Percentiles rank a stretch among this genome's conserved stretches.
phyloP scores from a whole-genome alignment of 2,113 vertebrate genomes.

The Pholis gunnellus region DNA sequence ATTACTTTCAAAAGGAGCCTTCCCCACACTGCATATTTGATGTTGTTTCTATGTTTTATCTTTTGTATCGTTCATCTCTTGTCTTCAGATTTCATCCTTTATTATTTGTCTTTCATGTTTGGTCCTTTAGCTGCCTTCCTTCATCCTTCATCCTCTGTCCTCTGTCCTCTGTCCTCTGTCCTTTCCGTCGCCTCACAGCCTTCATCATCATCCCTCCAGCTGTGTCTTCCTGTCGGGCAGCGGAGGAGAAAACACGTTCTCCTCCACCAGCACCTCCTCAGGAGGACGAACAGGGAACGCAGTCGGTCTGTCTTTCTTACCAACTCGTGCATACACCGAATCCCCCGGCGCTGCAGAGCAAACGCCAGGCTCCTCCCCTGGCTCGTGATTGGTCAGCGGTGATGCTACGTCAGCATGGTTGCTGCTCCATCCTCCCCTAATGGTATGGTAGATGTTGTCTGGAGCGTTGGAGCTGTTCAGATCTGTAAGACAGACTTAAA shows the following conservation, averaged over 20 bases:
- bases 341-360: neutral
- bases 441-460: conserved; percentile 28
- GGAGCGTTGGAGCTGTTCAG: neutral
- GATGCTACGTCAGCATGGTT: neutral
- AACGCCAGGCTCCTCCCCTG: neutral
- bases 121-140: neutral
- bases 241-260: conserved; percentile 17
- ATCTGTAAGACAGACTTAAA: conserved; percentile 17
- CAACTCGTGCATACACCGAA: conserved; percentile 48
- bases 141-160: neutral
- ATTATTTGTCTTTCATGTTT: neutral
- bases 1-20: too few relatives aligned
- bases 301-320: conserved; percentile 33
- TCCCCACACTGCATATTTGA: too few relatives aligned
- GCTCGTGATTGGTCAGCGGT: neutral
- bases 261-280: neutral
- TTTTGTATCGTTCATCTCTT: too few relatives aligned
- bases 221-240: conserved; percentile 37
- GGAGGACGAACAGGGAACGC: neutral
- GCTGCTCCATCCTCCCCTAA: neutral
- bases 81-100: too few relatives aligned
- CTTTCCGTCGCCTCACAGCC: neutral
- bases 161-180: neutral
- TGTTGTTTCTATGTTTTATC: too few relatives aligned
- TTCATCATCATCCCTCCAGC: conserved; percentile 29